phyloP scores from a whole-genome alignment of 2,797 vertebrate species.

The Chromobotia macracanthus region DNA sequence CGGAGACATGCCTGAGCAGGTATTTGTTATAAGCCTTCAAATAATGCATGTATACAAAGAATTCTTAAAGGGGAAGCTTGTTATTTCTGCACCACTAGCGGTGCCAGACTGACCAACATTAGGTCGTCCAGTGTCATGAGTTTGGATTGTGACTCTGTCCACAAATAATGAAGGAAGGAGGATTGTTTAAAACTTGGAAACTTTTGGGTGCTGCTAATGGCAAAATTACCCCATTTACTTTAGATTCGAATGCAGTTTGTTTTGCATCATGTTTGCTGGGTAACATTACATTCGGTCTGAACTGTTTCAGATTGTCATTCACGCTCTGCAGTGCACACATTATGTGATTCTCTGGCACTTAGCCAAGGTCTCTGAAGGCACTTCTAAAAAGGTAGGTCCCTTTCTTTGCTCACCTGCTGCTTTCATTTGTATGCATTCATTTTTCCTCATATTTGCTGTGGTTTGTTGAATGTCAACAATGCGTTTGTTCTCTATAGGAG shows the following conservation, averaged over 20 bases:
- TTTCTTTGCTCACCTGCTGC: not conserved
- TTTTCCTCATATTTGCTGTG: constrained; percentile 8
- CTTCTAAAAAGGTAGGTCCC: constrained; percentile 87
- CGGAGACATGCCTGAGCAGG: constrained; percentile 99
- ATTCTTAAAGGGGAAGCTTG: not conserved
- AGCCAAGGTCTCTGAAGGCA: constrained; percentile 94
- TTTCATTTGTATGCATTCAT: constrained; percentile 1
- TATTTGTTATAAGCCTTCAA: constrained; percentile 59
- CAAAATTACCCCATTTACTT: not conserved
- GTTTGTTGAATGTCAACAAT: constrained; percentile 33
- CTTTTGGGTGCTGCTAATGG: not conserved
- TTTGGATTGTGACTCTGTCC: too few relatives aligned
- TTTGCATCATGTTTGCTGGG: not conserved
- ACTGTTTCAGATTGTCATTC: constrained; percentile 90
- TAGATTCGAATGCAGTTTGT: not conserved
- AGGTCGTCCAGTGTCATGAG: not conserved
- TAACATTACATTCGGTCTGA: not conserved
- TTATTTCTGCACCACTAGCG: not conserved
- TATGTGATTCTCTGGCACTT: constrained; percentile 98
- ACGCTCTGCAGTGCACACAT: constrained; percentile 98
- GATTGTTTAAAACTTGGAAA: too few relatives aligned
- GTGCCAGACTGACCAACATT: not conserved
- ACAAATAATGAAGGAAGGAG: too few relatives aligned
- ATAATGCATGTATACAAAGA: not conserved
- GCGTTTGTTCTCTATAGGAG: constrained; percentile 77